Evolutionary conservation across 2,113 vertebrate genomes (phyloP), one percentile per base, ranked within the genome.

Genomic region (Phyllostomus discolor): DNA sequence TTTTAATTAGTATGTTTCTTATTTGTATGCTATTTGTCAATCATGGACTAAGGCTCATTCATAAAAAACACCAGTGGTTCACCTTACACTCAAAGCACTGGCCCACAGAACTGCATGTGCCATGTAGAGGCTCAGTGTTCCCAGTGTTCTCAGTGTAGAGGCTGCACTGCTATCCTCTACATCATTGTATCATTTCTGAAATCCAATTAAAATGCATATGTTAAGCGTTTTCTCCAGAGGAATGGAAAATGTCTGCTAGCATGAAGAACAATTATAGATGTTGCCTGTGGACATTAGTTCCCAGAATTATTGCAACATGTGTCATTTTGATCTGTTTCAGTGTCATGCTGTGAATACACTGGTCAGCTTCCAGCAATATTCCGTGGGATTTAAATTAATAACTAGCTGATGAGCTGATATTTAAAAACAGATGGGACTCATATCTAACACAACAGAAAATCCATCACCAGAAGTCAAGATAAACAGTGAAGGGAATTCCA

Each of bases 321-420:
- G 73, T 31, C 93, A 46, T 95, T 97, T 97, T 97, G 96, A 98
- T 76, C 86, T 96, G 33, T 31, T 88, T 66, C 46, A 41, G 24
- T 62, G 88, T 95, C 93, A 96, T 41, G 64, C 89, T 95, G 67
- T 91, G 96, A n/a, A 88, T 24, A 87, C 35, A 94, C 57, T 90
- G 41, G 89, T 96, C 95, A 98, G 46, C 95, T 95, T 81, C 19
- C 1, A 31, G 31, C 24, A 93, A 95, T 92, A 79, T 96, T 94
- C 70, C 95, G 92, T 59, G 93, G 33, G 43, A 89, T 95, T 86
- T 95, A 93, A 97, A 98, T 96, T 85, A 97, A 98, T 93, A 98
- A 90, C 82, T 90, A 83, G 12, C 17, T 66, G 85, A 97, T 89
- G 80, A 83, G 35, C 5, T 97, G 11, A 91, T 97, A 89, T 94